Evolutionary conservation across 2,888 invertebrate species (phyloP).

Genomic region (Liposcelis brunnea): DNA sequence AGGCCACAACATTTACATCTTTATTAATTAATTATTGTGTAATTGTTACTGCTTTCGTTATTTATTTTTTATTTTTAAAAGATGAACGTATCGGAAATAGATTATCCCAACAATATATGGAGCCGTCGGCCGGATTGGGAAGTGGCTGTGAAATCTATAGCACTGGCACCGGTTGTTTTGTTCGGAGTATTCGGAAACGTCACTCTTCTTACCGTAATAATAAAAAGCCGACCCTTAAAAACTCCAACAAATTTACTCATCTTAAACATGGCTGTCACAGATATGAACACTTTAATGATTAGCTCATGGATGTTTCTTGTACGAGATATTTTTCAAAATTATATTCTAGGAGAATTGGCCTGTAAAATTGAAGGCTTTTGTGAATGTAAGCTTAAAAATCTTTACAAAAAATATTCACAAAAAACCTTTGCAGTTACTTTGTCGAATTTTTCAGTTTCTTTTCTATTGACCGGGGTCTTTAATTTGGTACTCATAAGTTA

Average conservation of each 20-base stretch:
- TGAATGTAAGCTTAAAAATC: constrained; percentile 37
- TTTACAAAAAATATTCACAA: too few relatives aligned
- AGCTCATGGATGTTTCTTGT: constrained; percentile 63
- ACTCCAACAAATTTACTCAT: constrained; percentile 55
- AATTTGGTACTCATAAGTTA: constrained; percentile 65
- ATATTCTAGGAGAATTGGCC: constrained; percentile 49
- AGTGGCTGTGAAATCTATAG: constrained; percentile 39
- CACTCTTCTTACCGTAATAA: constrained; percentile 42
- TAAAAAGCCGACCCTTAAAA: constrained; percentile 41
- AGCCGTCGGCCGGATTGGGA: constrained; percentile 37
- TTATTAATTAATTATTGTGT: too few relatives aligned
- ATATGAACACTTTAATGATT: constrained; percentile 43
- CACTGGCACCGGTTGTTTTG: constrained; percentile 41
- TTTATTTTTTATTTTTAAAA: too few relatives aligned
- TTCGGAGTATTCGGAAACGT: constrained; percentile 50
- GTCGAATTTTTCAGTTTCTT: constrained; percentile 16
- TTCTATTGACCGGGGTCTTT: constrained; percentile 54
- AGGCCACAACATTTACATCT: too few relatives aligned
- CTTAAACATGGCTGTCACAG: constrained; percentile 56
- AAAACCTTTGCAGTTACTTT: too few relatives aligned
- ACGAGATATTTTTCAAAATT: constrained; percentile 62
- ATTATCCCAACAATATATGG: constrained; percentile 50
- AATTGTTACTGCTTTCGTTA: too few relatives aligned
- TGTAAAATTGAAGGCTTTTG: constrained; percentile 62
- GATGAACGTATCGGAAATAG: constrained; percentile 9